phyloP scores from a whole-genome alignment of 1,140 invertebrate genomes.

The Battus philenor region DNA sequence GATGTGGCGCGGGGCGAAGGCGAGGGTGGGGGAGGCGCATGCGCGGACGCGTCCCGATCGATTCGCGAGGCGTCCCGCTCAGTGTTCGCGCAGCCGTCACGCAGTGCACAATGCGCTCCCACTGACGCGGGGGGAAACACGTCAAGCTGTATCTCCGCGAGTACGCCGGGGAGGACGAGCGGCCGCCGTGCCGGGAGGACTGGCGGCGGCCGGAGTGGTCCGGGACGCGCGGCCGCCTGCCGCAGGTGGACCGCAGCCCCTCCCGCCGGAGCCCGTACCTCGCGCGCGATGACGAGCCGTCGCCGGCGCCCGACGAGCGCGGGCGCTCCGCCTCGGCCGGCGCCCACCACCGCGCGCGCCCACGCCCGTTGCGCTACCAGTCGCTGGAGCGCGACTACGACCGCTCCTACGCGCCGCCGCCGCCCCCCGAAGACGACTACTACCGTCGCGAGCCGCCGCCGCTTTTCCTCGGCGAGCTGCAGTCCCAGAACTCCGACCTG shows the following conservation, averaged over 20 bases:
- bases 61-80: conserved; percentile 53
- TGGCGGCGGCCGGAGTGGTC: conserved; percentile 66
- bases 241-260: conserved; percentile 90
- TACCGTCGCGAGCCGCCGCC: conserved; percentile 59
- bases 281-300: conserved; percentile 84
- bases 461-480: conserved; percentile 92
- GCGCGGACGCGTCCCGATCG: conserved; percentile 33
- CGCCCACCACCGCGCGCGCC: conserved; percentile 59
- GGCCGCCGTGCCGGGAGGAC: conserved; percentile 67
- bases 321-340: conserved; percentile 73
- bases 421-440: conserved; percentile 64
- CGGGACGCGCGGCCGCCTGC: conserved; percentile 77
- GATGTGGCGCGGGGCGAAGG: too few relatives aligned
- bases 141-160: conserved; percentile 71
- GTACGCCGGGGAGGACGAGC: conserved; percentile 64
- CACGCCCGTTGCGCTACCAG: conserved; percentile 61
- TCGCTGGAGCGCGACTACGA: conserved; percentile 67
- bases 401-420: conserved; percentile 62
- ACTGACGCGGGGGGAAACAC: conserved; percentile 63
- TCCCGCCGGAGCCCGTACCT: conserved; percentile 82
- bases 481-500: conserved; percentile 95
- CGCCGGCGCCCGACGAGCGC: conserved; percentile 78
- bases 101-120: conserved; percentile 66
- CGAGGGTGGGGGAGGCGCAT: conserved; percentile 47
- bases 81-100: conserved; percentile 60